phyloP scores from a whole-genome alignment of 2,888 invertebrate genomes.

The Alloscopus bannaensis region DNA sequence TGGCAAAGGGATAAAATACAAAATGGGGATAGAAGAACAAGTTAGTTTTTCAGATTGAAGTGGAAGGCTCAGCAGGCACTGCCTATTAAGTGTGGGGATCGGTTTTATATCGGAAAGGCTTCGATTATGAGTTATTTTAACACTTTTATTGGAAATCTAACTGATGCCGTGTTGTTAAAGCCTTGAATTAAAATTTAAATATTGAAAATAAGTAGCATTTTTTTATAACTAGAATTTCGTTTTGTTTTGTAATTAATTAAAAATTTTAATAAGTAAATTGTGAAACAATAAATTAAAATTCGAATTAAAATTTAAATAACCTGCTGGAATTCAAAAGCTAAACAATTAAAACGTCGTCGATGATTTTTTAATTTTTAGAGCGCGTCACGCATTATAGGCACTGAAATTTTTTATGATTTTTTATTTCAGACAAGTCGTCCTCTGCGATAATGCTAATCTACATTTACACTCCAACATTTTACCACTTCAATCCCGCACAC shows the following conservation, averaged over 20 bases:
- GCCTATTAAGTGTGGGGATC: too few relatives aligned
- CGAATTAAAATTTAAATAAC: background rate
- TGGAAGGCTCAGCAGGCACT: too few relatives aligned
- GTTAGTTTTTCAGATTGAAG: background rate
- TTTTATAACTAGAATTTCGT: background rate
- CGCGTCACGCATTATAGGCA: background rate
- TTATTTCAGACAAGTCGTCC: background rate
- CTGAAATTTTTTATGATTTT: background rate
- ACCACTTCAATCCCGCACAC: background rate
- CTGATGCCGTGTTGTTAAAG: background rate
- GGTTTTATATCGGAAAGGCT: too few relatives aligned
- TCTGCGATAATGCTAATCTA: background rate
- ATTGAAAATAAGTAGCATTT: background rate
- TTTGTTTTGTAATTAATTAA: background rate
- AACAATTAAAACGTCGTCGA: too few relatives aligned
- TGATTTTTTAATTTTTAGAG: background rate
- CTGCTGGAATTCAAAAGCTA: too few relatives aligned
- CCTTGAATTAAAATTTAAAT: background rate
- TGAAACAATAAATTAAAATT: background rate
- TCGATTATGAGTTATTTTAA: background rate
- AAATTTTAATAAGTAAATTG: background rate
- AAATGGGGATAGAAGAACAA: background rate
- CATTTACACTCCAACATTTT: background rate
- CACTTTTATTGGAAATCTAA: background rate
- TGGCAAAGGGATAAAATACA: too few relatives aligned